A percentile compares a stretch with the other conserved stretches of the same genome.
Conservation (phyloP, 2,113 vertebrate species). For the Equus quagga region DNA sequence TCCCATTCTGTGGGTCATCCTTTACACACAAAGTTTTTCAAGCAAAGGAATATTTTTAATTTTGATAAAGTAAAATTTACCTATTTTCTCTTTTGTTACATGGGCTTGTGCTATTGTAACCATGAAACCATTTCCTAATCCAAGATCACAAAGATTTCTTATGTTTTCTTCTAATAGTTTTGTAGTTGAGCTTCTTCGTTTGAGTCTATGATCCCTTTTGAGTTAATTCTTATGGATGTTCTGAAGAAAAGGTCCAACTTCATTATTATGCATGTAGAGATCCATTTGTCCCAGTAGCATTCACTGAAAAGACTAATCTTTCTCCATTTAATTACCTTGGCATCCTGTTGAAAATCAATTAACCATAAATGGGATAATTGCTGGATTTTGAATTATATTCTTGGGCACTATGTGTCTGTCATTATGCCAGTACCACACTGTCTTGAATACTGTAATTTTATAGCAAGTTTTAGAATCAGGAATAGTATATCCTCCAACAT, state of each 20-base stretch:
- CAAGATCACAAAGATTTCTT: neutral
- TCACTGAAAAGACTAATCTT: neutral
- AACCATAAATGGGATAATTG: neutral
- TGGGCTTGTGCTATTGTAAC: neutral
- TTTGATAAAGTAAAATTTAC: neutral
- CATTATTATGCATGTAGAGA: neutral
- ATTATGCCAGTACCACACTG: neutral
- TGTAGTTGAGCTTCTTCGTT: neutral
- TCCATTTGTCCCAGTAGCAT: neutral
- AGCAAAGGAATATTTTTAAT: neutral
- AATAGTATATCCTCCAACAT: neutral
- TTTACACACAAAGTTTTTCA: neutral
- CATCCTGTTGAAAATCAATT: neutral
- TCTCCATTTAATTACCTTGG: neutral
- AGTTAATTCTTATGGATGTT: neutral
- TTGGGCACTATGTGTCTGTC: neutral
- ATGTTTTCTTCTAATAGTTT: neutral
- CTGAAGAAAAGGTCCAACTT: neutral
- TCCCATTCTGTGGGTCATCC: neutral
- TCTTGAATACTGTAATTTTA: neutral
- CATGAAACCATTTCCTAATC: neutral
- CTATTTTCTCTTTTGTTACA: neutral
- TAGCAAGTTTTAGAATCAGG: neutral
- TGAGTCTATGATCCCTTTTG: neutral
- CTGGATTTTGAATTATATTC: neutral